Evolutionary conservation across 2,797 vertebrate species (phyloP), one percentile per base, ranked within the genome.

Genomic region (Sebastolobus altivelis): DNA sequence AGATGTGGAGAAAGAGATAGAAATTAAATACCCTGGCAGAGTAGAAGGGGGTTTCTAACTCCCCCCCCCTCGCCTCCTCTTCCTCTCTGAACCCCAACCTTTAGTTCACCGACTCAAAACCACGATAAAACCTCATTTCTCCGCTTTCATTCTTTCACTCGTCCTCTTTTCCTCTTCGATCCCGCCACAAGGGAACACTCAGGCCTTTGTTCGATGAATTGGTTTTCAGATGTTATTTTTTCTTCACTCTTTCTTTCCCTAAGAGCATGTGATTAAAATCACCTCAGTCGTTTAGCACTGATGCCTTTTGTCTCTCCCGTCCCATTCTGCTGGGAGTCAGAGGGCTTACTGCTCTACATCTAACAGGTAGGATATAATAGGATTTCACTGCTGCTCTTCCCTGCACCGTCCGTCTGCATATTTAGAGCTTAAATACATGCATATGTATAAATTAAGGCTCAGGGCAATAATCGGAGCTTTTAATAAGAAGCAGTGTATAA

Each of bases 221-320:
- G 91, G 88, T 94, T 94, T 94, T 94, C 91, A 95, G 92, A 93
- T 94, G 93, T 92, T 93, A 89, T 90, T 93, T 91, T 91, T 87
- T 82, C 86, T 88, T 85, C 78, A 22, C 80, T 89, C 90, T 87
- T 85, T 91, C 88, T 93, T 89, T 93, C 83, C 80, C 76, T 73
- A 75, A 84, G 87, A 89, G 87, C 81, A 56, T 46, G 83, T 86
- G 93, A 95, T 95, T 94, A 88, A 88, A 94, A 95, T 95, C 94
- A 86, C 81, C 87, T 81, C 72, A 11, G 90, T 89, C 89, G 77
- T 89, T 89, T 89, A 94, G 89, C 89, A 58, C 71, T 87, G 88
- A 92, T 84, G 88, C 85, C 86, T 91, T 90, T 90, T 92, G 89
- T 93, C 92, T 93, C 88, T 89, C 20, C 81, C 25, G 68, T 77